A percentile compares a stretch with the other conserved stretches of the same genome.
Evolutionary conservation across 2,888 invertebrate species (phyloP).

Genomic region (Lithosia quadra): DNA sequence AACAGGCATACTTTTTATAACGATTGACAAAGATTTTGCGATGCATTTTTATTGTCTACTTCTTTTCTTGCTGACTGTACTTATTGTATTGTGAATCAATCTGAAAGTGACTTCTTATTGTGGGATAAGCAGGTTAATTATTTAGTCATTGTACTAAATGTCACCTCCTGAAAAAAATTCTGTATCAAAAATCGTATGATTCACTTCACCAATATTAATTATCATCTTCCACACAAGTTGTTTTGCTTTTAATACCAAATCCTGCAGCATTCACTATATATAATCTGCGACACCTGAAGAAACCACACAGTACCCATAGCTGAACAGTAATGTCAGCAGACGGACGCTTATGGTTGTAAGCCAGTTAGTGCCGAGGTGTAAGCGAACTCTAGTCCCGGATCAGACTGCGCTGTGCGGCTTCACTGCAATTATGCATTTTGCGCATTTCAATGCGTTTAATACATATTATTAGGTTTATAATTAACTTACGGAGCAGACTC

Average conservation of each 20-base stretch:
- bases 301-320: conserved; percentile 11
- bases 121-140: neutral
- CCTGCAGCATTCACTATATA: neutral
- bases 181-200: neutral
- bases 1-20: neutral
- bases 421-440: conserved; percentile 50
- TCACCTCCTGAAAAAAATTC: neutral
- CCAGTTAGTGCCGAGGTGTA: conserved; percentile 42
- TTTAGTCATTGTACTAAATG: neutral
- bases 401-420: conserved; percentile 50
- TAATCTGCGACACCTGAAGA: conserved; percentile 4
- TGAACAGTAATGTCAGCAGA: conserved; percentile 17
- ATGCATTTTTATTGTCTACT: neutral
- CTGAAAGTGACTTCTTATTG: neutral
- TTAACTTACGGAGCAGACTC: conserved; percentile 12
- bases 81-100: neutral
- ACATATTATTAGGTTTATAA: conserved; percentile 11
- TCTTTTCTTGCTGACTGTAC: neutral
- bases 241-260: neutral
- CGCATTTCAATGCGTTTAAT: conserved; percentile 32
- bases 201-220: too few species aligned
- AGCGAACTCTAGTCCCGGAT: conserved; percentile 34
- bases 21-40: neutral
- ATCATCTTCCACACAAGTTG: too few species aligned
- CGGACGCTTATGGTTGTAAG: conserved; percentile 38